phyloP scores from a whole-genome alignment of 2,113 vertebrate genomes.

The Tragelaphus scriptus region DNA sequence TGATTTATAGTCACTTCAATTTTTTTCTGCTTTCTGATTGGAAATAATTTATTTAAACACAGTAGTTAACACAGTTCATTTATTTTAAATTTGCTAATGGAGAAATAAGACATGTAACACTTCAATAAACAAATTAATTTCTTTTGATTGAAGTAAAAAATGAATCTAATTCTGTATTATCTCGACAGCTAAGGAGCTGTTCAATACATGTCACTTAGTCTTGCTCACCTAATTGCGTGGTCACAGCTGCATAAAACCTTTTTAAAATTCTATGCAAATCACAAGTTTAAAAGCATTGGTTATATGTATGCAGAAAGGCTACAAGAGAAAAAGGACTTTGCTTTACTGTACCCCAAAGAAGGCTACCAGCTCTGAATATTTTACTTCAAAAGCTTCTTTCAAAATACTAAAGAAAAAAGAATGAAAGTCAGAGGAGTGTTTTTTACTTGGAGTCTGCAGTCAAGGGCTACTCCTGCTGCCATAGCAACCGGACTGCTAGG shows the following conservation, averaged over 20 bases:
- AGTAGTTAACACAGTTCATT: not conserved
- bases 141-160: not conserved
- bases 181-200: not conserved
- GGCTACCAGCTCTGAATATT: not conserved
- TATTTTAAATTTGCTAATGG: not conserved
- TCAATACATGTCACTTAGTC: not conserved
- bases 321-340: not conserved
- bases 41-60: not conserved
- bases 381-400: not conserved
- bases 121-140: not conserved
- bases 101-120: not conserved
- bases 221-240: not conserved
- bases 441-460: not conserved
- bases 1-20: not conserved
- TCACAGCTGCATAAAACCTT: slow-evolving; percentile 27
- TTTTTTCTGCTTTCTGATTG: not conserved
- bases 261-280: not conserved
- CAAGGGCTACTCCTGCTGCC: slow-evolving; percentile 45
- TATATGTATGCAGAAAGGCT: not conserved
- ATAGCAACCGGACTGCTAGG: slow-evolving; percentile 58
- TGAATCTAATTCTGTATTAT: not conserved
- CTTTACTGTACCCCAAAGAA: not conserved
- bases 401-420: not conserved
- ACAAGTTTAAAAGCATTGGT: not conserved
- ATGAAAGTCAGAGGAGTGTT: not conserved